Conservation (phyloP, 2,797 vertebrate species). For the Periophthalmus magnuspinnatus region DNA sequence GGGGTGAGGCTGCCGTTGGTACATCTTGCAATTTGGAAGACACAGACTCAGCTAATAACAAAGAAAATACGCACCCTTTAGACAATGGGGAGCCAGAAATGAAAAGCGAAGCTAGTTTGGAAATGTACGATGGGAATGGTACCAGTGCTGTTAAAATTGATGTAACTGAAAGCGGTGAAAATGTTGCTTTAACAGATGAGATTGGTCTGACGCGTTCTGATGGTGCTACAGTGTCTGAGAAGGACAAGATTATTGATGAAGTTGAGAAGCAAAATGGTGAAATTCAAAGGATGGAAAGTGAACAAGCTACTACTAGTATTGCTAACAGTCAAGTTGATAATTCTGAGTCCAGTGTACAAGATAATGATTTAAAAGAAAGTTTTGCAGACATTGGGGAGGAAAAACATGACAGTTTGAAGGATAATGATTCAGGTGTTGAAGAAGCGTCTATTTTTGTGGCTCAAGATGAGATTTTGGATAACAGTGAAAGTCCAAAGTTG, state of each 20-base stretch:
- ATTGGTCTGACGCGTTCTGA: neutral
- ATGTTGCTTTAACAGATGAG: neutral
- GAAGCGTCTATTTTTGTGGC: neutral
- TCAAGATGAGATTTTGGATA: neutral
- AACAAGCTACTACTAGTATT: conserved; percentile 1
- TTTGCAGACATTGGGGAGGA: conserved; percentile 10
- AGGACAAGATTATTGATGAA: conserved; percentile 5
- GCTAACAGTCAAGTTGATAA: neutral
- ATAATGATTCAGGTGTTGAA: conserved; percentile 1
- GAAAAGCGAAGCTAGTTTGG: conserved; percentile 16
- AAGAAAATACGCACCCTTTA: neutral
- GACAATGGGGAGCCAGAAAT: neutral
- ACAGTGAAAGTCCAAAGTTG: conserved; percentile 11
- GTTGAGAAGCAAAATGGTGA: conserved; percentile 1
- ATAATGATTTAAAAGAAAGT: conserved; percentile 14
- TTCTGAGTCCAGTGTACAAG: conserved; percentile 2
- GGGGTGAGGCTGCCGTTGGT: conserved; percentile 5
- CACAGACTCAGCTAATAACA: neutral
- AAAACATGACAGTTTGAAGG: neutral
- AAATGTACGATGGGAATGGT: conserved; percentile 1
- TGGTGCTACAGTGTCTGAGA: neutral
- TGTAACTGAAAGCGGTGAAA: conserved; percentile 11
- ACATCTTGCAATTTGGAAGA: neutral
- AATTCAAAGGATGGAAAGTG: neutral
- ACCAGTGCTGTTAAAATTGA: neutral